Evolutionary conservation across 1,140 invertebrate species (phyloP).

Genomic region (Solenopsis invicta): DNA sequence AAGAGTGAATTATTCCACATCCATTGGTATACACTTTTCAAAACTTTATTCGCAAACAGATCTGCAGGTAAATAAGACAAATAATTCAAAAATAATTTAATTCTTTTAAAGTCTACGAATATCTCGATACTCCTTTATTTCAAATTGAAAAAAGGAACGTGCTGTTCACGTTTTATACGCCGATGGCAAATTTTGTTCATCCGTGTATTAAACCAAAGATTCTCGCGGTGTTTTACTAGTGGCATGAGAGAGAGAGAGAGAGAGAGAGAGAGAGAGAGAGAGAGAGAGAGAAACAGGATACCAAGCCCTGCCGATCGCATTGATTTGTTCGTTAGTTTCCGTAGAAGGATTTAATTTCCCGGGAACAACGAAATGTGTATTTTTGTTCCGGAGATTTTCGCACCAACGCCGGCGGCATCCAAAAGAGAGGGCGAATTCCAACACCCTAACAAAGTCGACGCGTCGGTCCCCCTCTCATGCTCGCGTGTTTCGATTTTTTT

Average conservation of each 20-base stretch:
- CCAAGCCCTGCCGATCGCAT: neutral
- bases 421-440: constrained; percentile 57
- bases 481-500: constrained; percentile 37
- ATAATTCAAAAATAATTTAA: neutral
- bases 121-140: neutral
- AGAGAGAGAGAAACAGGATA: neutral
- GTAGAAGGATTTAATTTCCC: constrained; percentile 51
- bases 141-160: neutral
- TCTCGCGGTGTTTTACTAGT: neutral
- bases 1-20: neutral
- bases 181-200: neutral
- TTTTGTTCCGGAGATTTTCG: constrained; percentile 55
- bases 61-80: neutral
- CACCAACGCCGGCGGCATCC: constrained; percentile 30
- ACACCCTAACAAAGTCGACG: constrained; percentile 50
- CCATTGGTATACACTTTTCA: neutral
- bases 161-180: constrained; percentile 9
- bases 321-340: constrained; percentile 50
- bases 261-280: too few relatives aligned
- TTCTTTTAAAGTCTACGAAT: neutral
- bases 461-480: constrained; percentile 16
- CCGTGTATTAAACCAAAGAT: neutral
- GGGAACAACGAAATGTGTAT: constrained; percentile 40
- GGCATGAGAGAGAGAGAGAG: too few relatives aligned
- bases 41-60: neutral